Percentiles rank a stretch among this genome's conserved stretches.
These are phyloP conservation scores for Oscarella lobularis DNA, from an alignment of 37 sponge, comb jelly and placozoan genomes.

Conservation along the genomic window DNA sequence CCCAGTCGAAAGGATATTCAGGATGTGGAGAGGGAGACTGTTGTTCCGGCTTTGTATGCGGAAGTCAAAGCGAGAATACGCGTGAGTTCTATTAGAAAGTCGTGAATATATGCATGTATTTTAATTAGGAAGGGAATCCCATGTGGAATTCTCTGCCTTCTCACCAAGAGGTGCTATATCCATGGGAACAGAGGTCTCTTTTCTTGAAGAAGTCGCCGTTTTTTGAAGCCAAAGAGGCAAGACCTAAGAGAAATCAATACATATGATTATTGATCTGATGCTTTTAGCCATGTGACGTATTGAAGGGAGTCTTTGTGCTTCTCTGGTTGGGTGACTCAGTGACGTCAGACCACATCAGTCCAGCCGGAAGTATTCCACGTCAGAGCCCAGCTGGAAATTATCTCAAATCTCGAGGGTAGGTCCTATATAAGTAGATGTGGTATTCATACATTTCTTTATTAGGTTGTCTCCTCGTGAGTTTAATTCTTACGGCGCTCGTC, in stretches of 20 bases:
- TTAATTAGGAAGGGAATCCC: constrained; percentile 33
- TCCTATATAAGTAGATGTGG: background rate
- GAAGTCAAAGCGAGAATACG: constrained; percentile 69
- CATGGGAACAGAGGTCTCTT: constrained; percentile 68
- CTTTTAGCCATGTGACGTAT: too few relatives aligned
- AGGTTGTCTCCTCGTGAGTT: constrained; percentile 78
- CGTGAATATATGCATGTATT: background rate
- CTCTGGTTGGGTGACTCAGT: constrained; percentile 85
- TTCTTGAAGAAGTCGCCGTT: constrained; percentile 90
- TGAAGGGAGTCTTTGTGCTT: constrained; percentile 45
- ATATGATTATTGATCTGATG: background rate
- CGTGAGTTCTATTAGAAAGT: background rate
- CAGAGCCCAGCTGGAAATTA: constrained; percentile 79
- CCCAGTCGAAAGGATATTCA: constrained; percentile 67
- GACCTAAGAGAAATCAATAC: too few relatives aligned
- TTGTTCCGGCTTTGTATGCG: constrained; percentile 78
- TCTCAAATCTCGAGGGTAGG: constrained; percentile 56
- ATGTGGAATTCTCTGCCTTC: constrained; percentile 67
- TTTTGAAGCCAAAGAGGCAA: too few relatives aligned
- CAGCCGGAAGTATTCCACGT: constrained; percentile 85
- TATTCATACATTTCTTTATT: background rate
- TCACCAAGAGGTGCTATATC: constrained; percentile 61
- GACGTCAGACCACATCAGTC: constrained; percentile 88
- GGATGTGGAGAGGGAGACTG: constrained; percentile 61
- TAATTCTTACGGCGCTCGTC: constrained; percentile 83